phyloP scores from a whole-genome alignment of 2,888 invertebrate species.

The Lithophane leautieri region DNA sequence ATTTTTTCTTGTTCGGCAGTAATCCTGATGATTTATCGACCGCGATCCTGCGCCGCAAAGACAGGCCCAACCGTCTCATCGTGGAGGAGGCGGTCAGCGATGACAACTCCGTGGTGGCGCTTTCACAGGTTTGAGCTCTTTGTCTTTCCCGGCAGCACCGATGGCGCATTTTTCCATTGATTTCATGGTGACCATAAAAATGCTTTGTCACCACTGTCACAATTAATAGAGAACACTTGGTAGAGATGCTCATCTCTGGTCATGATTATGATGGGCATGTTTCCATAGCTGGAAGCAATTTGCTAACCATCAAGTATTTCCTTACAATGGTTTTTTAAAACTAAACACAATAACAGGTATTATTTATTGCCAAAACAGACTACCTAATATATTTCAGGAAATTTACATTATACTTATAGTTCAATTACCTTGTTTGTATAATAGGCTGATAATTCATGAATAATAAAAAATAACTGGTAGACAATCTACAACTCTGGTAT shows the following conservation, averaged over 20 bases:
- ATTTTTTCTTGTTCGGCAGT: constrained; percentile 81
- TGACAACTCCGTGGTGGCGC: constrained; percentile 99
- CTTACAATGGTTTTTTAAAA: background rate
- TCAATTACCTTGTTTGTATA: constrained; percentile 37
- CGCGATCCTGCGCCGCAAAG: constrained; percentile 99
- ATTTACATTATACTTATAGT: constrained; percentile 34
- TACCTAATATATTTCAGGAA: background rate
- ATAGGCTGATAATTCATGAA: background rate
- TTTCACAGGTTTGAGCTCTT: constrained; percentile 94
- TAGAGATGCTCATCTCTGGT: background rate
- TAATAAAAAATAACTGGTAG: background rate
- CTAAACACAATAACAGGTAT: background rate
- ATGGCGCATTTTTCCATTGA: constrained; percentile 13
- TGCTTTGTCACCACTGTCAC: constrained; percentile 62
- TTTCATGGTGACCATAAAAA: constrained; percentile 37
- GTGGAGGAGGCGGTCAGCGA: constrained; percentile 99
- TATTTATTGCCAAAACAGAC: background rate
- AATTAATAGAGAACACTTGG: background rate
- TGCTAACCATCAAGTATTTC: background rate
- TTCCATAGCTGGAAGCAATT: background rate
- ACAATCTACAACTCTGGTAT: too few species aligned
- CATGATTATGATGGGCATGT: background rate
- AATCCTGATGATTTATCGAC: constrained; percentile 97
- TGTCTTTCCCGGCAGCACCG: constrained; percentile 38
- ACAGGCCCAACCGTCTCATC: constrained; percentile 98